Base-by-base conservation (phyloP, 2,888 invertebrate genomes). In the Bombylius major region DNA sequence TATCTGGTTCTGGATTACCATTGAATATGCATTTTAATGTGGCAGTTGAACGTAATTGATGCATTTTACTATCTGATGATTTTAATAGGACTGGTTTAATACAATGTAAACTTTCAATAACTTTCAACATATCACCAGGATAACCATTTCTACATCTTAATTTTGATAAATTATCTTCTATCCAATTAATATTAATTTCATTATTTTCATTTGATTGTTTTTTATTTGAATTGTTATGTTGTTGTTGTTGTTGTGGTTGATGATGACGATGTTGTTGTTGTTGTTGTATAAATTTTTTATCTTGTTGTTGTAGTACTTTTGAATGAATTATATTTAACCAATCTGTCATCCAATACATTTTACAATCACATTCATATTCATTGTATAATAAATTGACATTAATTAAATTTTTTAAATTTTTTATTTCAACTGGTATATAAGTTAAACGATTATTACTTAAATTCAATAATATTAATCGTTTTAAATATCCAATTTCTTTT, bases 351-450 rank as follows among this genome's bases (percentile, higher is more conserved):
- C 90, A 90, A 61, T 81, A 82, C 81, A 89, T 86, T 51, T 87
- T 81, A 67, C 93, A 93, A 71, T 91, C 89, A 75, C 93, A 93
- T 23, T 83, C 82, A 85, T 89, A 90, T 36, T 84, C 84, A 70
- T 93, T 93, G 56, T 82, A 81, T 44, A 80, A 77, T 62, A 92
- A 79, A 62, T 82, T 80, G 36, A 92, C 71, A 59, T 80, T 79
- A 62, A 78, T 75, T 55, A 92, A 72, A 51, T 78, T 73, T 8
- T 79, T 76, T 55, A 91, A 75, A 64, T 81, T 78, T 54, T 80
- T 79, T 54, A 93, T 69, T 14, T 86, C 82, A 55, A 79, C 76
- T 33, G 89, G 90, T 63, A 91, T 72, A 65, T 82, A 82, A 44
- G 82, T 80, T 64, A 90, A 70, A 53, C 79, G 78, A 72, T 90